Base-by-base conservation (phyloP, 2,797 vertebrate species). In the Cryptoprocta ferox region DNA sequence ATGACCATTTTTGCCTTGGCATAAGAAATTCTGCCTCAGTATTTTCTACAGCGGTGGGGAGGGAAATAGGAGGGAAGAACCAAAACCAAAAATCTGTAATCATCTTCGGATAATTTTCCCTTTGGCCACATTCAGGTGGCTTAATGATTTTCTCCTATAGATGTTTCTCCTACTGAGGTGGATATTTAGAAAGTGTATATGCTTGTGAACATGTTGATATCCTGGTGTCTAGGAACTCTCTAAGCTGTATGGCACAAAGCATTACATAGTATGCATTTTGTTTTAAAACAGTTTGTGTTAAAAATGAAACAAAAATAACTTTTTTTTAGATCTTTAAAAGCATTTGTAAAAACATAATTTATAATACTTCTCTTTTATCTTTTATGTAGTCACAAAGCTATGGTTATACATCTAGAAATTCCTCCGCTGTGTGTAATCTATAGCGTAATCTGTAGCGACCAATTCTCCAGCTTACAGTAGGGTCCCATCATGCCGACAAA, bases 381-480 rank as follows among this genome's bases (percentile, higher is more conserved):
- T 96, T 97, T 97, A 98, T 98, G 97, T 97, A 98, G 98, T 98
- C 98, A 97, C 92, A 98, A 96, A 98, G 97, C 96, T 97, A 97
- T 82, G 50, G 98, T 98, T 99, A 99, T 96, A 99, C 99, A 4
- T 99, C 99, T 12, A 99, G 99, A 97, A 99, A 99, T 98, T 99
- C 99, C 97, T 99, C 99, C 0, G 99, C 99, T 2, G 99, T 99
- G 93, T 99, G 99, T n/a, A n/a, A n/a, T 45, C 99, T 99, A 26
- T 99, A 99, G 96, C 99, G 99, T 95, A 99, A 98, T 13, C 99
- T 99, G 98, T 99, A 99, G 61, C 99, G 99, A 16, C 99, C 99
- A 6, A 99, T 99, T 98, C 99, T 99, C 99, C 99, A 99, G 98
- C 99, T 99, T 98, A 99, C 99, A 3, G 99, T 99, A 19, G 99